A percentile compares a stretch with the other conserved stretches of the same genome.
These are phyloP conservation scores for Antrozous pallidus DNA, from an alignment of 2,797 vertebrate species.

Conservation along the genomic window DNA sequence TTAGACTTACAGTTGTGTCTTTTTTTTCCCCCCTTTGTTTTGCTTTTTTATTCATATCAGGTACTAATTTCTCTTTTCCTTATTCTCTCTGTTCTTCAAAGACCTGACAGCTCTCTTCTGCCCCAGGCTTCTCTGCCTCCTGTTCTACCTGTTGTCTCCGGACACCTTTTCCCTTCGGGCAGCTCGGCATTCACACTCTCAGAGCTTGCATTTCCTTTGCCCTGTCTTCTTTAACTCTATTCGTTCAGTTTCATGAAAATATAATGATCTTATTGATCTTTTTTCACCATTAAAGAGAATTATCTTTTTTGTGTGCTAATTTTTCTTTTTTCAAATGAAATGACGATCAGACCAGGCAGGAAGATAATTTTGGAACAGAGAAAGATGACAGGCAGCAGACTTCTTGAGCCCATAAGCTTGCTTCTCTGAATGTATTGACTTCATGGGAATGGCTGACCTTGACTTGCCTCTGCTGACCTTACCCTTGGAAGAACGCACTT, in stretches of 20 bases:
- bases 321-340: neutral
- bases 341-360: neutral
- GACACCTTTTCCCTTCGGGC: neutral
- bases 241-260: neutral
- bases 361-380: neutral
- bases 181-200: neutral
- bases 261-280: neutral
- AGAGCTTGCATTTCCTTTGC: neutral
- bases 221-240: conserved; percentile 42
- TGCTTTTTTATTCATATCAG: neutral
- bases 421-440: neutral
- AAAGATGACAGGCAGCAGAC: neutral
- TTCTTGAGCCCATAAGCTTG: neutral
- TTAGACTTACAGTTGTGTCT: neutral
- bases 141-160: neutral
- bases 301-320: neutral
- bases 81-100: neutral
- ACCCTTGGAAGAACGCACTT: neutral
- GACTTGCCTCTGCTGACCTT: neutral
- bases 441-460: neutral
- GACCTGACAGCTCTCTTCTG: neutral
- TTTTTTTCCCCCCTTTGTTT: neutral
- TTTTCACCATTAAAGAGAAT: neutral
- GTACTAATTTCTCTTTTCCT: neutral
- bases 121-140: neutral